A percentile compares a stretch with the other conserved stretches of the same genome.
phyloP scores from a whole-genome alignment of 2,797 vertebrate species.

The Lophius americanus region DNA sequence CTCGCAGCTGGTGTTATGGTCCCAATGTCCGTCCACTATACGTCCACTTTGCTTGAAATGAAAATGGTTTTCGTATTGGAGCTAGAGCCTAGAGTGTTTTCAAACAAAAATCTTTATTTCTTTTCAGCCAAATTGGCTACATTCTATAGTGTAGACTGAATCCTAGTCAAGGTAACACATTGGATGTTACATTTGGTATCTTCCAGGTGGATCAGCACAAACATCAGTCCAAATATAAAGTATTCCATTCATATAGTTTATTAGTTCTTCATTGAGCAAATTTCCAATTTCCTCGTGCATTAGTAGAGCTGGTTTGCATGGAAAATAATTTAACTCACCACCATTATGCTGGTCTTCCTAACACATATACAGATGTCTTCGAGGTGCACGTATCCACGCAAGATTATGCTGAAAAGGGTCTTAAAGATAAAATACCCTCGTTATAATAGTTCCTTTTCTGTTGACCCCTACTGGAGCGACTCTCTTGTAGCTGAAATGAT shows the following conservation, averaged over 20 bases:
- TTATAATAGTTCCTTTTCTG: not conserved
- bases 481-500: slow-evolving; percentile 8
- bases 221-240: not conserved
- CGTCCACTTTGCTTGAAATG: not conserved
- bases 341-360: not conserved
- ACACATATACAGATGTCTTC: not conserved
- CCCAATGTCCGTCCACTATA: too few species aligned
- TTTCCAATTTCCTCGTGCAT: not conserved
- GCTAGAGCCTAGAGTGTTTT: not conserved
- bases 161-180: not conserved
- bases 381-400: not conserved
- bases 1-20: not conserved
- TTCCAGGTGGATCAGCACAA: not conserved
- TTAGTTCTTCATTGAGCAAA: not conserved
- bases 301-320: not conserved
- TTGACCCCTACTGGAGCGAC: slow-evolving; percentile 12
- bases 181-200: too few species aligned
- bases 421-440: slow-evolving; percentile 6
- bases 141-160: not conserved
- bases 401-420: slow-evolving; percentile 6
- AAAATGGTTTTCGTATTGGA: not conserved
- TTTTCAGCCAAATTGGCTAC: not conserved
- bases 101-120: not conserved
- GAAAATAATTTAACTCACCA: not conserved
- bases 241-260: not conserved